phyloP scores from a whole-genome alignment of 1,140 invertebrate species.

The Temnothorax curvispinosus region DNA sequence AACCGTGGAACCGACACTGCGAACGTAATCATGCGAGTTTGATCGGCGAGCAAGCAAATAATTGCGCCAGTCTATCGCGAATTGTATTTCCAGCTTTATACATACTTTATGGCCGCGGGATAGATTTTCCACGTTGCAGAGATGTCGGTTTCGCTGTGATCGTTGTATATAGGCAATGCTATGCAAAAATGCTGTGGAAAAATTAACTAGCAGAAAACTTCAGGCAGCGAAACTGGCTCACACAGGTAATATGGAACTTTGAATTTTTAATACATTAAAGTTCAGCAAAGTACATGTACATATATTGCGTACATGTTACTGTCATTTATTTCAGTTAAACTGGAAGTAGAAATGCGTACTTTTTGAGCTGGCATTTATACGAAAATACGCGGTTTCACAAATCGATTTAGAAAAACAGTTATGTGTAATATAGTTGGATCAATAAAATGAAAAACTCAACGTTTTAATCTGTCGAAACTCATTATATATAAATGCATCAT shows the following conservation, averaged over 20 bases:
- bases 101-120: slow-evolving; percentile 49
- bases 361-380: slow-evolving; percentile 9
- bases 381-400: not conserved
- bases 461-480: not conserved
- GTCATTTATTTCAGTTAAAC: not conserved
- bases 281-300: not conserved
- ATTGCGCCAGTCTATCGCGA: slow-evolving; percentile 40
- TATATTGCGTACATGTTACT: not conserved
- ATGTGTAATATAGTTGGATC: not conserved
- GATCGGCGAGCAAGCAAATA: slow-evolving; percentile 50
- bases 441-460: not conserved
- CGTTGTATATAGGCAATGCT: not conserved
- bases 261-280: slow-evolving; percentile 19
- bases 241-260: not conserved
- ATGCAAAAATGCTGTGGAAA: not conserved
- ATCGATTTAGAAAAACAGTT: not conserved
- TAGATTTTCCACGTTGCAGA: slow-evolving; percentile 17
- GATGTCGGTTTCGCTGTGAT: not conserved
- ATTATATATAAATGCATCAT: not conserved
- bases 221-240: not conserved
- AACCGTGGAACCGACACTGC: slow-evolving; percentile 5
- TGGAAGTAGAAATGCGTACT: not conserved
- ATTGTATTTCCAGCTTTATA: slow-evolving; percentile 60
- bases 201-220: slow-evolving; percentile 15
- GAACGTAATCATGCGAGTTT: slow-evolving; percentile 58